A percentile compares a stretch with the other conserved stretches of the same genome.
phyloP scores from a whole-genome alignment of 1,140 invertebrate species.

The Cephus cinctus region DNA sequence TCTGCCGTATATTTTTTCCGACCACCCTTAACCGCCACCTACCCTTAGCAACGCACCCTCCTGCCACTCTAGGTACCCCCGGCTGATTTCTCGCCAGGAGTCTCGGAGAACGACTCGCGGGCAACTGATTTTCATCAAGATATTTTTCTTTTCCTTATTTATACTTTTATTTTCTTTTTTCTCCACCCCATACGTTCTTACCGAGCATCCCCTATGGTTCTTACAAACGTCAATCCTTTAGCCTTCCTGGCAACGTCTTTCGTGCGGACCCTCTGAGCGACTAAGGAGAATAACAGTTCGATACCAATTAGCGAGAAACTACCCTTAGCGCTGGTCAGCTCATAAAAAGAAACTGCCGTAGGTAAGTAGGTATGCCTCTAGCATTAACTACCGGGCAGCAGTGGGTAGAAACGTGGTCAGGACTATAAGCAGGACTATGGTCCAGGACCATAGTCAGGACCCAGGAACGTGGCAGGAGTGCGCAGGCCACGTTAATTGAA shows the following conservation, averaged over 20 bases:
- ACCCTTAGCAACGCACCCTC: conserved; percentile 7
- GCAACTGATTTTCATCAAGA: conserved; percentile 22
- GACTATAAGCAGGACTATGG: conserved; percentile 10
- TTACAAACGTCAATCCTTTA: too few species aligned
- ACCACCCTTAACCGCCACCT: too few species aligned
- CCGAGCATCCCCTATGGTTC: conserved; percentile 1
- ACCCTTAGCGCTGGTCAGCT: conserved; percentile 32
- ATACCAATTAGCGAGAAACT: conserved; percentile 55
- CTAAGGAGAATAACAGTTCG: conserved; percentile 53
- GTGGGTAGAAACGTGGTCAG: conserved; percentile 39
- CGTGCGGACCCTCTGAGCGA: too few species aligned
- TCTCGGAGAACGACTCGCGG: conserved; percentile 3
- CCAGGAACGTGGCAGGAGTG: conserved; percentile 31
- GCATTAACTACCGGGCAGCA: conserved; percentile 54
- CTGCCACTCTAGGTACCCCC: neutral
- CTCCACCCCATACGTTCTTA: conserved; percentile 11
- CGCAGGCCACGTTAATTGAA: conserved; percentile 54
- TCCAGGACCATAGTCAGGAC: conserved; percentile 3
- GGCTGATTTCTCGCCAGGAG: conserved; percentile 12
- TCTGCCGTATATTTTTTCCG: conserved; percentile 43
- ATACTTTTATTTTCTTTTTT: too few species aligned
- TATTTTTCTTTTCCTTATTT: too few species aligned
- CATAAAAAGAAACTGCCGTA: conserved; percentile 55
- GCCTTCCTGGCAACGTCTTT: conserved; percentile 4
- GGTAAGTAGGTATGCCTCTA: conserved; percentile 52